Percentiles rank a stretch among this genome's conserved stretches.
Conservation (phyloP, 2,113 vertebrate species). For the Poeciliopsis retropinna region DNA sequence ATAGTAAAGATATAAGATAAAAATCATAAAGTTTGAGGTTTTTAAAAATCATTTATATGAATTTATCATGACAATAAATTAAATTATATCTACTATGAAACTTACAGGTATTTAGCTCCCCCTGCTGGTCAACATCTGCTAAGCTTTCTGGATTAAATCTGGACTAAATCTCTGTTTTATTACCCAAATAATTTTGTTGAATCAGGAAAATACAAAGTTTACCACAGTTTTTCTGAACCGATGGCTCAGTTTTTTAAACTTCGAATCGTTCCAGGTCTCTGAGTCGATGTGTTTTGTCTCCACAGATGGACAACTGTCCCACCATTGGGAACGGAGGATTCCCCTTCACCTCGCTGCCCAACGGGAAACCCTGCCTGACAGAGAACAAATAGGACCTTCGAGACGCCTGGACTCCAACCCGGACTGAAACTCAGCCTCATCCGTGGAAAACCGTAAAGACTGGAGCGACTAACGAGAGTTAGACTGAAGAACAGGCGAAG, state of each 20-base stretch:
- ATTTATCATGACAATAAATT: too few species aligned
- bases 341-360: constrained; percentile 50
- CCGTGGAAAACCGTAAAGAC: constrained; percentile 5
- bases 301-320: constrained; percentile 68
- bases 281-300: background rate
- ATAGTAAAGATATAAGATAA: too few species aligned
- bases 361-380: constrained; percentile 61
- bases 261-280: too few species aligned
- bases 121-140: background rate
- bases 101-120: background rate
- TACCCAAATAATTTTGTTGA: too few species aligned
- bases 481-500: constrained; percentile 43
- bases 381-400: constrained; percentile 65
- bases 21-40: too few species aligned
- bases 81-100: too few species aligned
- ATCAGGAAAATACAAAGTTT: too few species aligned
- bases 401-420: constrained; percentile 14
- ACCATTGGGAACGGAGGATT: constrained; percentile 49
- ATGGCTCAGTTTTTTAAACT: too few species aligned
- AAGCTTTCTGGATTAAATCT: background rate
- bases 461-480: background rate
- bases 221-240: too few species aligned
- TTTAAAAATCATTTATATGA: too few species aligned
- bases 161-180: too few species aligned
- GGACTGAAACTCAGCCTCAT: background rate